A percentile compares a stretch with the other conserved stretches of the same genome.
Evolutionary conservation across 2,113 vertebrate species (phyloP).

Genomic region (Sinocyclocheilus rhinocerous): DNA sequence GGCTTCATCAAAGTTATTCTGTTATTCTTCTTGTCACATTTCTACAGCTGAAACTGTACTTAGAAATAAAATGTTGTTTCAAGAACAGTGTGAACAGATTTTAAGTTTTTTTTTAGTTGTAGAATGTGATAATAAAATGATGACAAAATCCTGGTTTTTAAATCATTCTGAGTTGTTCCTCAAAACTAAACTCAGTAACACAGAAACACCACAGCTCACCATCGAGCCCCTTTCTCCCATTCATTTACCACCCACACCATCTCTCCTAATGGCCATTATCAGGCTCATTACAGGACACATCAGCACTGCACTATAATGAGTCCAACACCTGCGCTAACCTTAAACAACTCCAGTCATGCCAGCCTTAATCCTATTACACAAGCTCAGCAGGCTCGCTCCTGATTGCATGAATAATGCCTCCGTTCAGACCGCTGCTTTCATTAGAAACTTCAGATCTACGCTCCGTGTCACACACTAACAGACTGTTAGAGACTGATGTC

Average conservation of each 20-base stretch:
- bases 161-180: not conserved
- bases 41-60: not conserved
- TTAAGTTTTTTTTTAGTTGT: not conserved
- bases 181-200: not conserved
- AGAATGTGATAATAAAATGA: not conserved
- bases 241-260: not conserved
- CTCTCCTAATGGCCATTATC: conserved; percentile 26
- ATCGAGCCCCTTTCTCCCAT: not conserved
- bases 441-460: conserved; percentile 20
- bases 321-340: conserved; percentile 49
- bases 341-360: conserved; percentile 32
- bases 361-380: conserved; percentile 43
- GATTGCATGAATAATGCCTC: conserved; percentile 58
- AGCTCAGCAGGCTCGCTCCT: conserved; percentile 37
- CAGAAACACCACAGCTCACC: not conserved
- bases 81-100: not conserved
- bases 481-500: conserved; percentile 41
- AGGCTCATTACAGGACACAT: conserved; percentile 30
- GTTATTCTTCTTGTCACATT: not conserved
- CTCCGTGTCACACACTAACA: conserved; percentile 46
- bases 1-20: not conserved
- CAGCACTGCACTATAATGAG: conserved; percentile 8
- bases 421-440: conserved; percentile 1
- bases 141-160: not conserved
- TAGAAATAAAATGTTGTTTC: not conserved